Base-by-base conservation (phyloP, 2,888 invertebrate species). In the Hedychridium roseum region DNA sequence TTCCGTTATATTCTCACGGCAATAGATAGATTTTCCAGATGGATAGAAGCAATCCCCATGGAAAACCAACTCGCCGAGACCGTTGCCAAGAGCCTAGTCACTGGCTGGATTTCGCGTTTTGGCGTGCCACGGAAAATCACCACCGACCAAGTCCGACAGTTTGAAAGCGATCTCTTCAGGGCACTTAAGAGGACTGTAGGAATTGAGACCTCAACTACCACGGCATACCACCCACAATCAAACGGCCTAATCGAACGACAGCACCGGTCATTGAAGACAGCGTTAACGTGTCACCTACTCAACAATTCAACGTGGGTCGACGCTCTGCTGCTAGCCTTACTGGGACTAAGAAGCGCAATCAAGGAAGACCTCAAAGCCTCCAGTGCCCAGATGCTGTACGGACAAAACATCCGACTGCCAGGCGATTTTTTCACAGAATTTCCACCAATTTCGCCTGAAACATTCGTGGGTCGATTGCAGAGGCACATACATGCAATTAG, bases 1-100 rank as follows among this genome's bases (percentile, higher is more conserved):
- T 47, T 6, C 16, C 46, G 58, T 1, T 79, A 78, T 44, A 66
- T 66, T 14, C 62, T 79, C 2, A 79, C 78, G 0, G 63, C 64
- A 50, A 48, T 71, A 2, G 70, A 74, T 40, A 49, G 72, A 3
- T 59, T 55, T 30, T 48, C 57, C 0, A 54, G 68, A 11, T 68
- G 65, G 62, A 54, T 61, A 2, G 64, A 60, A 23, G 54, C 45
- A 1, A 17, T 45, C 2, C 50, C 50, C 3, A n/a, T 55, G 23
- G 1, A n/a, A 2, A 43, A 49, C 39, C 14, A 46, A 23, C 16
- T 57, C 47, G 69, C 57, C 28, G 27, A 26, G 28, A 57, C 62
- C 3, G 52, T 65, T 0, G 61, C 59, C 1, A 35, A 40, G 1
- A 47, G 45, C 3, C 48, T 60, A 20, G 50, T 35, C 35, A 5